phyloP scores from a whole-genome alignment of 2,888 invertebrate genomes.

The Copidosoma aretas region DNA sequence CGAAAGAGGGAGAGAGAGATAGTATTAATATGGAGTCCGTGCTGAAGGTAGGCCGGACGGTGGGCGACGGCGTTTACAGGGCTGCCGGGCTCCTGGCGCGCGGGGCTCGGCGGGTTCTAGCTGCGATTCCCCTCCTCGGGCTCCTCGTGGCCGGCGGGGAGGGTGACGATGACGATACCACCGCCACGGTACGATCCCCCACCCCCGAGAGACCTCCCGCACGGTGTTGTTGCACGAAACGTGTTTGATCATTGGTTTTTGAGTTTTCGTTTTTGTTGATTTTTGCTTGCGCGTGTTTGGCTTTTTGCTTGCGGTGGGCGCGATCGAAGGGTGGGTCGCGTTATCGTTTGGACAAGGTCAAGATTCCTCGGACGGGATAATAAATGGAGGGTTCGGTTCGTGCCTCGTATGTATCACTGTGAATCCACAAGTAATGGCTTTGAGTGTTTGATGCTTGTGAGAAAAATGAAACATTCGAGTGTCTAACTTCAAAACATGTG shows the following conservation, averaged over 20 bases:
- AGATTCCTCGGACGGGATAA: no score
- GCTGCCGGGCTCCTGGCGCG: constrained; percentile 55
- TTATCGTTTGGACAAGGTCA: no score
- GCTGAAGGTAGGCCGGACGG: constrained; percentile 56
- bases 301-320: no score
- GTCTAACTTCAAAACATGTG: no score
- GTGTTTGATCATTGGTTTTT: neutral
- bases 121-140: constrained; percentile 56
- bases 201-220: neutral
- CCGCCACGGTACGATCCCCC: constrained; percentile 26
- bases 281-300: neutral
- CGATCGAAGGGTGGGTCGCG: no score
- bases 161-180: constrained; percentile 31
- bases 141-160: constrained; percentile 28
- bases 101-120: constrained; percentile 55
- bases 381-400: no score
- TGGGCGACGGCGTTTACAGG: constrained; percentile 55
- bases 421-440: no score
- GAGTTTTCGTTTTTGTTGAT: neutral
- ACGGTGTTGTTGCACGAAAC: neutral
- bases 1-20: neutral
- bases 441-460: no score
- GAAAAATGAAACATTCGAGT: no score
- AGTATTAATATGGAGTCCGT: constrained; percentile 54
- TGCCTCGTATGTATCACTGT: no score